Evolutionary conservation across 2,888 invertebrate genomes (phyloP).

Genomic region (Autographa pulchrina): DNA sequence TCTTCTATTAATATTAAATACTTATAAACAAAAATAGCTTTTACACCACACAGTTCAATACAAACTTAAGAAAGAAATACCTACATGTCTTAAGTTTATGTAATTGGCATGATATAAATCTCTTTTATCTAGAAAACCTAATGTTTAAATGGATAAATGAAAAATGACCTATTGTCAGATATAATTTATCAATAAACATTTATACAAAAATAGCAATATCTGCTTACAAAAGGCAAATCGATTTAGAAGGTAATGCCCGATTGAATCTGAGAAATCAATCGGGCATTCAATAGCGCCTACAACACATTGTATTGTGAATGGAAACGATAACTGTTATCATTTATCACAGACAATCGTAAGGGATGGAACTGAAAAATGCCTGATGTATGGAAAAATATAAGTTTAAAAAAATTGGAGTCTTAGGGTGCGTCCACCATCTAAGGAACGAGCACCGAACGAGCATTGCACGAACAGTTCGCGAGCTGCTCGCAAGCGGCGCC

Average conservation of each 20-base stretch:
- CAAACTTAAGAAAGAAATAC: no score
- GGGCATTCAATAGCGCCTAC: conserved; percentile 20
- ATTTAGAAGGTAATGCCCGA: conserved; percentile 27
- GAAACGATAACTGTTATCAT: conserved; percentile 36
- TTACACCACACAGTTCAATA: no score
- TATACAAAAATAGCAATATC: neutral
- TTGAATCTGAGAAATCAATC: conserved; percentile 48
- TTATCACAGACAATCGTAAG: conserved; percentile 14
- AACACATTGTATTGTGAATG: conserved; percentile 21
- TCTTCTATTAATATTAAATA: no score
- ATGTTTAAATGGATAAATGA: neutral
- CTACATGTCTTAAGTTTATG: no score
- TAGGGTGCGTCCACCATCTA: no score
- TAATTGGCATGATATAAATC: no score
- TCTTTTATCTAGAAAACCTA: no score
- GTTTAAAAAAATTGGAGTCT: no score
- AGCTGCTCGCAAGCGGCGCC: no score
- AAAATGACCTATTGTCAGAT: neutral
- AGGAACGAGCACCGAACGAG: no score
- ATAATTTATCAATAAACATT: neutral
- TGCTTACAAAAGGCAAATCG: conserved; percentile 1
- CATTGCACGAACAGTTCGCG: no score
- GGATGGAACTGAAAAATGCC: neutral
- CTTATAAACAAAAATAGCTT: no score
- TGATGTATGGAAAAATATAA: neutral